Evolutionary conservation across 37 sponge, comb jelly and placozoan species (phyloP), one percentile per base, ranked within the genome.

Genomic region (Hormiphora californensis): DNA sequence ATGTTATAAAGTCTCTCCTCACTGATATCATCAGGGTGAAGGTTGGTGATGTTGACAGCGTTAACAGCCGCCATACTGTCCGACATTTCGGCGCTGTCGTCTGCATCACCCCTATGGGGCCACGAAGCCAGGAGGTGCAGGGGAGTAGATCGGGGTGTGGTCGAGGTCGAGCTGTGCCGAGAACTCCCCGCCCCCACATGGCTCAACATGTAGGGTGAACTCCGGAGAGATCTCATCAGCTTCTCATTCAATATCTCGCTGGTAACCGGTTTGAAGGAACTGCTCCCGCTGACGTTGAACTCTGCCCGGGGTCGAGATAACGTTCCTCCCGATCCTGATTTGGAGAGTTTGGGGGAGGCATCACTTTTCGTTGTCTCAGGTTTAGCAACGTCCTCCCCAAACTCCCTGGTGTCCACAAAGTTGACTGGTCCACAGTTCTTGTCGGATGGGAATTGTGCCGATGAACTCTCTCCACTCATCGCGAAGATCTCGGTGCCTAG

Each of bases 31-130:
- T 73, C 81, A 4, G 81, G 81, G 4, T 43, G 46, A 43, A 73
- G 81, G 81, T 73, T 73, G 81, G 81, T 46, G 81, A 73, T 73
- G 81, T 73, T 73, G 2, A 73, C 81, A 46, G 81, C 81, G 81
- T 73, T 73, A n/a, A 73, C 81, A 28, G 81, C 81, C 17, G 12
- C 81, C n/a, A n/a, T n/a, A n/a, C n/a, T n/a, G n/a, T n/a, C n/a
- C n/a, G n/a, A n/a, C n/a, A n/a, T n/a, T 23, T 73, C 81, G 46
- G 43, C 43, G 46, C 43, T 40, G 11, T 73, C 81, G 44, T 73
- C 81, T 3, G 46, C 81, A 7, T 73, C 81, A 7, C 81, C 81
- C 28, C 81, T 43, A 23, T 43, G 81, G 21, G 40, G 81, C 81
- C 81, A 73, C 30, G 81, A 46, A 46, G 40, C 43, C 28, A 73